Evolutionary conservation across 2,113 vertebrate genomes (phyloP).

Genomic region (Ammodramus savannarum): DNA sequence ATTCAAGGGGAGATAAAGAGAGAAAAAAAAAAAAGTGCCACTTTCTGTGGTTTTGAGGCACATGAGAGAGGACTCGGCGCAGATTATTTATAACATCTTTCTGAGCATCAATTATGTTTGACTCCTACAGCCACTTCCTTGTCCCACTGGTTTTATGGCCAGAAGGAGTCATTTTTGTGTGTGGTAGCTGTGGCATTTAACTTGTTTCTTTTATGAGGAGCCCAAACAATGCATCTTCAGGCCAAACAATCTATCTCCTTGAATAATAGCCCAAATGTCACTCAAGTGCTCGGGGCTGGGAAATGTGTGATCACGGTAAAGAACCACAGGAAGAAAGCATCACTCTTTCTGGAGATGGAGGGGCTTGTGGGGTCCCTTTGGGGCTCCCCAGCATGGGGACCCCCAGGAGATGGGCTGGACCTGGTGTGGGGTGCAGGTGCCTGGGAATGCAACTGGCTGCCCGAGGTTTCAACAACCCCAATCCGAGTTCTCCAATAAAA

Average conservation of each 20-base stretch:
- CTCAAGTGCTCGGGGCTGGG: conserved; percentile 29
- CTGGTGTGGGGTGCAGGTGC: not conserved
- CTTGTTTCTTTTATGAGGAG: conserved; percentile 69
- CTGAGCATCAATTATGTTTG: conserved; percentile 66
- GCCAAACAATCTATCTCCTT: conserved; percentile 58
- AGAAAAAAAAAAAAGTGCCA: conserved; percentile 13
- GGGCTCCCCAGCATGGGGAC: not conserved
- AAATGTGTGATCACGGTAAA: conserved; percentile 30
- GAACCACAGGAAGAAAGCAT: not conserved
- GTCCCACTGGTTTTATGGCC: conserved; percentile 62
- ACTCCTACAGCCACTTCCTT: conserved; percentile 64
- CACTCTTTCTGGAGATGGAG: not conserved
- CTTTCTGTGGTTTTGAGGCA: conserved; percentile 70
- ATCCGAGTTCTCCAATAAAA: conserved; percentile 38
- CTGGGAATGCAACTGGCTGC: not conserved
- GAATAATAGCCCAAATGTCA: conserved; percentile 33
- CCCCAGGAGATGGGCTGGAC: not conserved
- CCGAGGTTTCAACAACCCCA: conserved; percentile 50
- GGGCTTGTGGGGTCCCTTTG: not conserved
- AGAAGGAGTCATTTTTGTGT: conserved; percentile 63
- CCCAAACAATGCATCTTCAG: conserved; percentile 70
- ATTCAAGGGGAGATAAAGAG: conserved; percentile 61
- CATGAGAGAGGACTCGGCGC: conserved; percentile 17
- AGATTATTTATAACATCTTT: conserved; percentile 73
- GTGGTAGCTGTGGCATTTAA: conserved; percentile 53